phyloP scores from a whole-genome alignment of 1,140 invertebrate genomes.

The Muscidifurax raptorellus region DNA sequence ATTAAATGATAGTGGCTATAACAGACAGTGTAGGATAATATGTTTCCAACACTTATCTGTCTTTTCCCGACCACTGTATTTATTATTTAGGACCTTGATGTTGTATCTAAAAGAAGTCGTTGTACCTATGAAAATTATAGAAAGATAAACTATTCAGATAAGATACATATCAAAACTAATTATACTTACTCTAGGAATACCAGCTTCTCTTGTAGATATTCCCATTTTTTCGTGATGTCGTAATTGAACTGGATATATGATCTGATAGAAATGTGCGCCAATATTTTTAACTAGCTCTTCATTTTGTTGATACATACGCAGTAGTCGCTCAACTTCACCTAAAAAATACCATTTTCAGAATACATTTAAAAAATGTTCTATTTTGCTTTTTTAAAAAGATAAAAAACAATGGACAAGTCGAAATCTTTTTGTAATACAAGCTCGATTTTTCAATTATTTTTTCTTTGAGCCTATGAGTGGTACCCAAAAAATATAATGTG shows the following conservation, averaged over 20 bases:
- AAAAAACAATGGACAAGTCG: no score
- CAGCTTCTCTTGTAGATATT: constrained; percentile 91
- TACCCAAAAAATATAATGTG: no score
- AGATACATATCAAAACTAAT: not conserved
- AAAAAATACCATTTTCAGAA: constrained; percentile 60
- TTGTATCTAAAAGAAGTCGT: no score
- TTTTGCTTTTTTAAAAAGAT: not conserved
- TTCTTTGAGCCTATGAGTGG: no score
- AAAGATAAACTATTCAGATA: not conserved
- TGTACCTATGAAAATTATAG: no score
- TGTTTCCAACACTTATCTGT: no score
- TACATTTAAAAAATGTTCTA: not conserved
- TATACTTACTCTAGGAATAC: constrained; percentile 84
- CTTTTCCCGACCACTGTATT: no score
- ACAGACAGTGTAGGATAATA: no score
- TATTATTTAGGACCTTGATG: no score
- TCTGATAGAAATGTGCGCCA: constrained; percentile 88
- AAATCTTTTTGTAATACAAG: not conserved
- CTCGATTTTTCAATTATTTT: not conserved
- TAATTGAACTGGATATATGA: constrained; percentile 95
- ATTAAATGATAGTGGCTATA: no score
- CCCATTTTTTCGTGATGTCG: constrained; percentile 96
- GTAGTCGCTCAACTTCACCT: constrained; percentile 92
- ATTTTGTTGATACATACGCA: constrained; percentile 92
- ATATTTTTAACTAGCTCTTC: constrained; percentile 93